These are phyloP conservation scores for Phortica magna DNA, from an alignment of 2,888 invertebrate genomes.

Conservation along the genomic window DNA sequence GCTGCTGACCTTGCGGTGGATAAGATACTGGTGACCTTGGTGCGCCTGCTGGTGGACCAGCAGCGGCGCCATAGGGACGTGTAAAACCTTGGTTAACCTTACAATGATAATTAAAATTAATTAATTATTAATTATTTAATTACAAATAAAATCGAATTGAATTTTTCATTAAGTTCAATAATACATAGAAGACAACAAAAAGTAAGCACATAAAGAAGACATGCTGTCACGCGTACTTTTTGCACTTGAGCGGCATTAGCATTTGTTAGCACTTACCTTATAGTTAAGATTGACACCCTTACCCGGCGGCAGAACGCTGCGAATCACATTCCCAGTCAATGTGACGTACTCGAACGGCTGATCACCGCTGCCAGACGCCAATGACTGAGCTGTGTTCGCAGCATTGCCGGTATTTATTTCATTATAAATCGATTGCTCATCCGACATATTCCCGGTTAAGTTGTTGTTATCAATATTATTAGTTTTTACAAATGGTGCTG, in stretches of 20 bases:
- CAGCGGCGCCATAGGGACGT: conserved; percentile 75
- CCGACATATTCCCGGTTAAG: conserved; percentile 53
- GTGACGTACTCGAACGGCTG: conserved; percentile 77
- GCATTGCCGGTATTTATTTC: conserved; percentile 55
- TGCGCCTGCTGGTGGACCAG: conserved; percentile 64
- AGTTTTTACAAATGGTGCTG: conserved; percentile 37
- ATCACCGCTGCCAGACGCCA: conserved; percentile 45
- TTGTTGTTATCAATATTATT: conserved; percentile 48
- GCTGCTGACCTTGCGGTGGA: conserved; percentile 67
- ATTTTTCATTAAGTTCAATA: too few relatives aligned
- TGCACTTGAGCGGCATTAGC: conserved; percentile 38
- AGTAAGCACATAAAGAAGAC: neutral
- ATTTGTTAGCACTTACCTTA: conserved; percentile 68
- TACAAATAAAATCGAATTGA: too few relatives aligned
- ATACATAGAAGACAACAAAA: too few relatives aligned
- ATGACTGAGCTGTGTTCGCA: conserved; percentile 43
- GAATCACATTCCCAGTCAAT: conserved; percentile 77
- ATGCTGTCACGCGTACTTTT: conserved; percentile 24
- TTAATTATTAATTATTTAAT: neutral
- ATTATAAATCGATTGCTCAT: conserved; percentile 65
- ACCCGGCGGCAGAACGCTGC: conserved; percentile 78
- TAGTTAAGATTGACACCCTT: conserved; percentile 75
- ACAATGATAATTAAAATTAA: conserved; percentile 11
- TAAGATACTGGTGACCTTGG: conserved; percentile 76
- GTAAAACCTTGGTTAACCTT: conserved; percentile 76